Conservation (phyloP, 2,113 vertebrate species). For the Takifugu bimaculatus region DNA sequence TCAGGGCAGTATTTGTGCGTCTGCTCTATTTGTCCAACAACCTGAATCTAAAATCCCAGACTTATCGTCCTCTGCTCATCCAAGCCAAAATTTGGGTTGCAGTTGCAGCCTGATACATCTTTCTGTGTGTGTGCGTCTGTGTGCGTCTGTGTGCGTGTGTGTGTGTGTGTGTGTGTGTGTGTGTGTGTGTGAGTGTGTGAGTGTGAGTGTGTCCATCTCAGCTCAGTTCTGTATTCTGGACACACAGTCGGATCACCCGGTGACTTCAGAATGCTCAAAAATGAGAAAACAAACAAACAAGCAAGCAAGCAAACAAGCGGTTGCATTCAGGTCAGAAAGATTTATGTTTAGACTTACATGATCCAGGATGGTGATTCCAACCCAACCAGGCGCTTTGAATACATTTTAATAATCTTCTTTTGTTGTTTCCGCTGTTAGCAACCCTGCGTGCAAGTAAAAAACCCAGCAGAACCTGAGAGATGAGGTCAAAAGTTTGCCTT, state of each 20-base stretch:
- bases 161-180: conserved; percentile 14
- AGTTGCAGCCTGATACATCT: neutral
- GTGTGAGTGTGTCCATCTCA: neutral
- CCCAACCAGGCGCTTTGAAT: no score
- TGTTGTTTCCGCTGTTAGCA: no score
- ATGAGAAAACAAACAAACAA: no score
- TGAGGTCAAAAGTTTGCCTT: no score
- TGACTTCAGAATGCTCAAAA: neutral
- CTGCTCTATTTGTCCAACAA: conserved; percentile 8
- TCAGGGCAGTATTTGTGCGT: conserved; percentile 16
- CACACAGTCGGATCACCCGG: conserved; percentile 3
- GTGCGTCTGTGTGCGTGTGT: conserved; percentile 16
- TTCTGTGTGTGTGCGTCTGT: conserved; percentile 8
- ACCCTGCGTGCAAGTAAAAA: no score
- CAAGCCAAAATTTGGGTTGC: neutral
- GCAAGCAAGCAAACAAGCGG: no score
- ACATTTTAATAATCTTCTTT: no score
- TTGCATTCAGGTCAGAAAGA: no score
- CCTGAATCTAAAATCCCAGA: conserved; percentile 25
- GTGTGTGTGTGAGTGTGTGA: conserved; percentile 6
- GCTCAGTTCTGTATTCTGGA: conserved; percentile 6
- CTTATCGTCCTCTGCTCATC: conserved; percentile 4
- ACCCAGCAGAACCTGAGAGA: no score
- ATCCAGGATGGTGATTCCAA: no score
- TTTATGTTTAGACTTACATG: no score